Percentiles rank a stretch among this genome's conserved stretches.
phyloP scores from a whole-genome alignment of 2,113 vertebrate genomes.

The Crocuta crocuta region DNA sequence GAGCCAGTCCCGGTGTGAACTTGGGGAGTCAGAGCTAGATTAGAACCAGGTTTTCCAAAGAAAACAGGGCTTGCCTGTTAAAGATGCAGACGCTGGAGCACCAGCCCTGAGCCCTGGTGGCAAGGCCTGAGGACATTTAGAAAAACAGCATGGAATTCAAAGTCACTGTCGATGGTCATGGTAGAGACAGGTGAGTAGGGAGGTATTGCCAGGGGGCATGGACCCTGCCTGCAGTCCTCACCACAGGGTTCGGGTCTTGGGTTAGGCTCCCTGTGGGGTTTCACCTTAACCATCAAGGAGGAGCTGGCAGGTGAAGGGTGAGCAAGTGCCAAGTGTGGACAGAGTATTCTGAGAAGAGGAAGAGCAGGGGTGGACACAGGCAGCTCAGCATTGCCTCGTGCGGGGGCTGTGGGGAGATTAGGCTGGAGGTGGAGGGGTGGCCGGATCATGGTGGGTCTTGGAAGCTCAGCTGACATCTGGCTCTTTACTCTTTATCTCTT shows the following conservation, averaged over 20 bases:
- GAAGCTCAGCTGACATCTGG: not conserved
- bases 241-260: rapidly evolving
- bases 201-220: not conserved
- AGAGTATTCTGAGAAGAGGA: not conserved
- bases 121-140: not conserved
- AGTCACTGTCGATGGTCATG: too few relatives aligned
- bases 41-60: not conserved
- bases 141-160: not conserved
- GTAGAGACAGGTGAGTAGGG: rapidly evolving
- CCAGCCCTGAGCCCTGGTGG: not conserved
- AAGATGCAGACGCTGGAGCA: too few relatives aligned
- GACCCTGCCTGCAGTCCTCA: not conserved
- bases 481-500: not conserved
- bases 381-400: rapidly evolving
- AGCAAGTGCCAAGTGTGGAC: not conserved
- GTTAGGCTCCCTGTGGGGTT: not conserved
- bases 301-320: not conserved
- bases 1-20: not conserved
- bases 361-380: not conserved
- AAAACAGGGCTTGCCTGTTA: not conserved
- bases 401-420: rapidly evolving
- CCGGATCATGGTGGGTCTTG: rapidly evolving
- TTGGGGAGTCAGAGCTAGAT: too few relatives aligned
- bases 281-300: not conserved
- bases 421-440: rapidly evolving